Conservation (phyloP, 1,140 invertebrate species). For the Philopotamus ludificatus region DNA sequence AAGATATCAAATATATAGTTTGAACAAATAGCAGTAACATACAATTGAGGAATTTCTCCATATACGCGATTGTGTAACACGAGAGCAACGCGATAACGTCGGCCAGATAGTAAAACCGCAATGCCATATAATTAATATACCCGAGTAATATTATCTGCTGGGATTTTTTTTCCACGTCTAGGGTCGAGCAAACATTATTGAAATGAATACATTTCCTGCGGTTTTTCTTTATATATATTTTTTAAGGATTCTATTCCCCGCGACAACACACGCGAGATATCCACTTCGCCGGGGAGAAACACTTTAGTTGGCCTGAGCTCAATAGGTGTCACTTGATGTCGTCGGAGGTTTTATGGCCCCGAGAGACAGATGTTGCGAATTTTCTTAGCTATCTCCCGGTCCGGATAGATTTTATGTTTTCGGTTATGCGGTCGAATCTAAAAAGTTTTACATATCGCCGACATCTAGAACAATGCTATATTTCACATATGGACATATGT, state of each 20-base stretch:
- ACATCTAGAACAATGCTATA: too few species aligned
- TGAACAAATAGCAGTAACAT: too few species aligned
- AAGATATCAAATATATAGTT: too few species aligned
- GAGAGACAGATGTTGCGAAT: slow-evolving; percentile 11
- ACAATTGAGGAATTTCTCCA: too few species aligned
- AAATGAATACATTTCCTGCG: neutral
- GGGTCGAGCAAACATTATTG: neutral
- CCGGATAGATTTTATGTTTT: slow-evolving; percentile 5
- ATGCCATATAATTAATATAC: too few species aligned
- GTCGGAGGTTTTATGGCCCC: slow-evolving; percentile 13
- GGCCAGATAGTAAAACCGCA: too few species aligned
- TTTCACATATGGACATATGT: too few species aligned
- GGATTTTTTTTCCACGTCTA: neutral
- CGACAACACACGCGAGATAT: neutral
- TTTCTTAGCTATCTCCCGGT: neutral
- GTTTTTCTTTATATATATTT: neutral
- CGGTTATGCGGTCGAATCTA: neutral
- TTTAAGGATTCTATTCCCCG: neutral
- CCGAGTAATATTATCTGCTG: neutral
- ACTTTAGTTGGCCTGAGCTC: slow-evolving; percentile 3
- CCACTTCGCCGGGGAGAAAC: neutral
- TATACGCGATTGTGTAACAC: too few species aligned
- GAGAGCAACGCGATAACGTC: too few species aligned
- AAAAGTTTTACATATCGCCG: too few species aligned
- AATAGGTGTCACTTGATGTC: slow-evolving; percentile 12